Evolutionary conservation across 2,113 vertebrate species (phyloP).

Genomic region (Campylomormyrus tamandua): DNA sequence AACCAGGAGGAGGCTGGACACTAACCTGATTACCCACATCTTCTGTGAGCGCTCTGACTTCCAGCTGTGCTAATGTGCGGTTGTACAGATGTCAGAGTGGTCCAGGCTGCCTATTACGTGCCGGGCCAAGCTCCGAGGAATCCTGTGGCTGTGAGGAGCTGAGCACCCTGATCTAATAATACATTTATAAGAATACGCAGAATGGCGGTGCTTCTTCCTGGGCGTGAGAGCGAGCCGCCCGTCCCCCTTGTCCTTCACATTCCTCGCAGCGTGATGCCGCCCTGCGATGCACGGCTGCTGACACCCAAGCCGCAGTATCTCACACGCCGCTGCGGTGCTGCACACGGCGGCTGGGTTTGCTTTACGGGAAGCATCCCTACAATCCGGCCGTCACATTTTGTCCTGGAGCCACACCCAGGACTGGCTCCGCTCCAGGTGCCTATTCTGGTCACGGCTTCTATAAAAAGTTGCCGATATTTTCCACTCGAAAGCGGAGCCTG

Average conservation of each 20-base stretch:
- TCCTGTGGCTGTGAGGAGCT: background rate
- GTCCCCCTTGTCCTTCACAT: background rate
- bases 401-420: background rate
- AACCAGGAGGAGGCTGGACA: background rate
- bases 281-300: background rate
- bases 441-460: background rate
- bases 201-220: background rate
- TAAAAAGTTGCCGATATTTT: constrained; percentile 9
- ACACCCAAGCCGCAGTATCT: background rate
- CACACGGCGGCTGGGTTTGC: background rate
- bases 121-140: background rate
- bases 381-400: background rate
- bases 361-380: background rate
- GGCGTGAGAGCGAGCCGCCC: background rate
- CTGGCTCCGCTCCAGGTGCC: background rate
- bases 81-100: background rate
- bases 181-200: constrained; percentile 37
- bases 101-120: background rate
- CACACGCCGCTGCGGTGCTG: background rate
- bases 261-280: background rate
- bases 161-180: constrained; percentile 27
- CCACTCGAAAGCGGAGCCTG: background rate
- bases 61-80: background rate
- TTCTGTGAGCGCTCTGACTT: background rate
- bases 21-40: background rate